These are phyloP conservation scores for Carettochelys insculpta DNA, from an alignment of 2,113 vertebrate genomes.

Conservation along the genomic window DNA sequence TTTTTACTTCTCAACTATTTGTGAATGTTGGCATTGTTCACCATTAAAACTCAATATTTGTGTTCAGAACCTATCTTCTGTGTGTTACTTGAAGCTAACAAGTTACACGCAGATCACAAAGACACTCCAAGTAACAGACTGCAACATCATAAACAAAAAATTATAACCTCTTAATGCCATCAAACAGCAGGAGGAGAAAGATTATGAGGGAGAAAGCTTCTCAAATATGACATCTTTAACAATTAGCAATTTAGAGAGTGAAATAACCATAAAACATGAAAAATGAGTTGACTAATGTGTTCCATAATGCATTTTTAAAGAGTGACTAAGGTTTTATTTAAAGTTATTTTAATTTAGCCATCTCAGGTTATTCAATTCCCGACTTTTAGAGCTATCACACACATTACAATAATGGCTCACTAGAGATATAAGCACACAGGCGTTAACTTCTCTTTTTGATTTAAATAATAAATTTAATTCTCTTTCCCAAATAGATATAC, in stretches of 20 bases:
- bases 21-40: neutral
- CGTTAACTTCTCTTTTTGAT: neutral
- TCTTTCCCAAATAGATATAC: neutral
- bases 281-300: neutral
- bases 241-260: neutral
- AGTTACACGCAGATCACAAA: neutral
- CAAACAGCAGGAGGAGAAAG: conserved; percentile 31
- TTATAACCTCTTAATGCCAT: conserved; percentile 27
- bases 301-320: neutral
- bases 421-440: neutral
- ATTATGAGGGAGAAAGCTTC: neutral
- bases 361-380: neutral
- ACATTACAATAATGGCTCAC: neutral
- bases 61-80: neutral
- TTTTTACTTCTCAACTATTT: neutral
- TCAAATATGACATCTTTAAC: conserved; percentile 25
- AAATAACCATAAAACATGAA: neutral
- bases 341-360: neutral
- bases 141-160: conserved; percentile 49
- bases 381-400: neutral
- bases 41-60: neutral
- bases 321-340: neutral
- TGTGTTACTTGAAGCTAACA: conserved; percentile 5
- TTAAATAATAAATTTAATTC: neutral
- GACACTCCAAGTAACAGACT: neutral